Evolutionary conservation across 2,888 invertebrate species (phyloP).

Genomic region (Macropis europaea): DNA sequence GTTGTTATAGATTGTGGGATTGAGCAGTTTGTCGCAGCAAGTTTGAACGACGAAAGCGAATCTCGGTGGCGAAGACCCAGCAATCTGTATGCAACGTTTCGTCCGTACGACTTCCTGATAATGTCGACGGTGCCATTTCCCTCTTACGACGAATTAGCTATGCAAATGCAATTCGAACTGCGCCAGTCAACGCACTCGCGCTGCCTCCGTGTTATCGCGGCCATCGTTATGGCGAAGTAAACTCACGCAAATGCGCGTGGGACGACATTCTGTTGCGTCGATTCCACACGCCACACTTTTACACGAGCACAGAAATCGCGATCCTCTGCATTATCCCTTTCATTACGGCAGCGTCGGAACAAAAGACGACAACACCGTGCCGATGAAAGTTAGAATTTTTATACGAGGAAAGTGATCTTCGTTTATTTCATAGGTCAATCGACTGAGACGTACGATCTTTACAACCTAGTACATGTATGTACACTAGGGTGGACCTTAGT

Average conservation of each 20-base stretch:
- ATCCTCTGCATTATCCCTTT: no score
- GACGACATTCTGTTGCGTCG: conserved; percentile 25
- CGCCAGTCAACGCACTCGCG: conserved; percentile 57
- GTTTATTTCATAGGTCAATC: no score
- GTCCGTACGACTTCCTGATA: conserved; percentile 59
- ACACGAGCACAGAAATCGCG: background rate
- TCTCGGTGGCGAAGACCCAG: background rate
- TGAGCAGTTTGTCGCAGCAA: background rate
- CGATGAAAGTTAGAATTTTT: no score
- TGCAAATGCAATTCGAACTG: conserved; percentile 61
- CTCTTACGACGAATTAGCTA: conserved; percentile 62
- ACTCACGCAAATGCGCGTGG: conserved; percentile 54
- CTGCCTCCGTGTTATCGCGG: conserved; percentile 39
- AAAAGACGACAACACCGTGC: no score
- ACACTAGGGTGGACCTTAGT: no score
- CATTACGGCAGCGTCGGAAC: no score
- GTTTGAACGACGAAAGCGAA: background rate
- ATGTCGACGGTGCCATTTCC: conserved; percentile 60
- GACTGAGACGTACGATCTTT: no score
- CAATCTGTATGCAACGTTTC: conserved; percentile 33
- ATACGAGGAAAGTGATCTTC: no score
- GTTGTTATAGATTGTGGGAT: no score
- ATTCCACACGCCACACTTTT: conserved; percentile 3
- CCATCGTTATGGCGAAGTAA: conserved; percentile 28
- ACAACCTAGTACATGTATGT: no score